phyloP scores from a whole-genome alignment of 2,113 vertebrate genomes.

The Alligator mississippiensis region DNA sequence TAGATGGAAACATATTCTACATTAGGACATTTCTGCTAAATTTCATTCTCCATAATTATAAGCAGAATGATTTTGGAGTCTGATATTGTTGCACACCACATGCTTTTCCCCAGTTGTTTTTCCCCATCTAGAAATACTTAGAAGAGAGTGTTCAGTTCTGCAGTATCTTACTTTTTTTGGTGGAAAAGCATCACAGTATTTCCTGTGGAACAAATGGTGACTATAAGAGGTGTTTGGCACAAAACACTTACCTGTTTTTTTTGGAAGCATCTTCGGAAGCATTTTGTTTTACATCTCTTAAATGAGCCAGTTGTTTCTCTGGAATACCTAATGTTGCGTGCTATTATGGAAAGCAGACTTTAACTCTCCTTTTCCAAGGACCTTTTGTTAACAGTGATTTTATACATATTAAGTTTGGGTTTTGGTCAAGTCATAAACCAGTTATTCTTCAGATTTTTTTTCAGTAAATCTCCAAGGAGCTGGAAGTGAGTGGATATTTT shows the following conservation, averaged over 20 bases:
- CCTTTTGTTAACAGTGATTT: not conserved
- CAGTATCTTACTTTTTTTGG: not conserved
- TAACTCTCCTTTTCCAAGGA: slow-evolving; percentile 4
- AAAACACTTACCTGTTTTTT: not conserved
- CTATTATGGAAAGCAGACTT: not conserved
- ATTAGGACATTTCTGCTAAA: not conserved
- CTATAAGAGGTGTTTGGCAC: not conserved
- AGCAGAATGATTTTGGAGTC: fast-evolving
- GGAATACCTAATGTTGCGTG: not conserved
- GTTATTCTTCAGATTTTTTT: not conserved
- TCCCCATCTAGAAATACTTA: not conserved
- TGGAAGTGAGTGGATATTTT: not conserved
- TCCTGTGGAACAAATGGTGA: not conserved
- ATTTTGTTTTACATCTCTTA: not conserved
- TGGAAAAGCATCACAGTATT: not conserved
- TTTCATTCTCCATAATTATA: not conserved
- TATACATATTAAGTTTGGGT: not conserved
- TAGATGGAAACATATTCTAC: not conserved
- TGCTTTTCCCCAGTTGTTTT: not conserved
- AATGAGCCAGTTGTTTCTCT: not conserved
- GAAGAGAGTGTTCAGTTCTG: not conserved
- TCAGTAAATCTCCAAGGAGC: not conserved
- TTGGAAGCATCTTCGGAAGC: not conserved
- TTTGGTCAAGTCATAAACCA: not conserved
- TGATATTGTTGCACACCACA: not conserved